Base-by-base conservation (phyloP, 1,140 invertebrate genomes). In the Bombus superbus region DNA sequence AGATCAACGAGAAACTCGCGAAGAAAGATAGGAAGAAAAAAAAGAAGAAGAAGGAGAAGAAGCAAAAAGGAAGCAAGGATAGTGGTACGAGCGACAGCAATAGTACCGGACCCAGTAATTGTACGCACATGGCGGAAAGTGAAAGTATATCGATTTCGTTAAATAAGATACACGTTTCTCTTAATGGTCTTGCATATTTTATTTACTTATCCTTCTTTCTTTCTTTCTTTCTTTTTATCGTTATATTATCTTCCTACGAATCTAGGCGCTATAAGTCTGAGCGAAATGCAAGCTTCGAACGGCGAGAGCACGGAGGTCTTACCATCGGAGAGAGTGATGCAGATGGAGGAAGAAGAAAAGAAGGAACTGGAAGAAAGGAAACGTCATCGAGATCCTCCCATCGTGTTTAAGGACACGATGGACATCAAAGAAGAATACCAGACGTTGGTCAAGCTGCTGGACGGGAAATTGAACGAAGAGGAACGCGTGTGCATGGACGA, bases 381-480 rank as follows among this genome's bases (percentile, higher is more conserved):
- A 94, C 96, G 96, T 88, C 95, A 96, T 73, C 95, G 97, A 38
- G 98, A 98, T 93, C 98, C 98, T 38, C 98, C 98, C 5, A 97
- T 98, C 91, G 96, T 98, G 64, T 98, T 97, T 94, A 97, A 96
- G 91, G 97, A 98, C 92, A 94, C 96, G 66, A 90, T 97, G 28
- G 97, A 98, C 92, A 97, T 97, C 28, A 95, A 95, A 89, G 94
- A 93, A 53, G 97, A 97, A 92, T 96, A 97, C 82, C 97, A 97
- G 78, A 94, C 95, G 0, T 93, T 98, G 13, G 95, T 96, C 11
- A 95, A 95, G 82, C 87, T 96, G 38, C 94, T 98, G 5, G 96
- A 97, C 83, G 96, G 96, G 3, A 96, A 97, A 90, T 94, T 98
- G 47, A 96, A 94, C 73, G 96, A 96, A 11, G 97, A 97, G 69